phyloP scores from a whole-genome alignment of 2,797 vertebrate species.

The Sitta carolinensis region DNA sequence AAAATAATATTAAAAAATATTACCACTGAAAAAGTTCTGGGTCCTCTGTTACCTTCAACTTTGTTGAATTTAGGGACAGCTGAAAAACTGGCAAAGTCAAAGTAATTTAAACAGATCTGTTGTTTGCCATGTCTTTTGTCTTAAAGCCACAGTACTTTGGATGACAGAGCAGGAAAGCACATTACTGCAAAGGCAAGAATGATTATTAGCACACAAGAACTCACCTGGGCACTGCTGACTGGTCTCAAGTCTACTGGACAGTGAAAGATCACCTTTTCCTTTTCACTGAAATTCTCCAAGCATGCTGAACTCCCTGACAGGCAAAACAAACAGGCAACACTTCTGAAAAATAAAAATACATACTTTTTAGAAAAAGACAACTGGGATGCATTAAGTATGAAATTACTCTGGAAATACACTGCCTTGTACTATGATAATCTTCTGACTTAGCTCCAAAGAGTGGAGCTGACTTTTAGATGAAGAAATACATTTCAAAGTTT shows the following conservation, averaged over 20 bases:
- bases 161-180: background rate
- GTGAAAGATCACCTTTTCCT: background rate
- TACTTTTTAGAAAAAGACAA: background rate
- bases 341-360: background rate
- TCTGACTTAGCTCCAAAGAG: background rate
- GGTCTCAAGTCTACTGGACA: background rate
- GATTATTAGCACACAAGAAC: background rate
- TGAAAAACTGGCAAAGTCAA: background rate
- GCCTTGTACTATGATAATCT: background rate
- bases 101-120: background rate
- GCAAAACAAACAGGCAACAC: background rate
- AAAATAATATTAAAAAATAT: slow-evolving; percentile 44
- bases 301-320: background rate
- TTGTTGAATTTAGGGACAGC: slow-evolving; percentile 10
- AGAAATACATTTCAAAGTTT: background rate
- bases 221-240: background rate
- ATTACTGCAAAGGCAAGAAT: background rate
- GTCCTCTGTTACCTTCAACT: background rate
- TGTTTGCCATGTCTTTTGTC: background rate
- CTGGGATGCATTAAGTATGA: background rate
- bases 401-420: background rate
- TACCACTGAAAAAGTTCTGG: background rate
- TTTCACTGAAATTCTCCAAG: background rate
- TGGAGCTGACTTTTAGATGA: background rate
- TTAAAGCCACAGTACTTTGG: background rate